phyloP scores from a whole-genome alignment of 35 echinoderm and acorn worm genomes.

The Antedon bifida region DNA sequence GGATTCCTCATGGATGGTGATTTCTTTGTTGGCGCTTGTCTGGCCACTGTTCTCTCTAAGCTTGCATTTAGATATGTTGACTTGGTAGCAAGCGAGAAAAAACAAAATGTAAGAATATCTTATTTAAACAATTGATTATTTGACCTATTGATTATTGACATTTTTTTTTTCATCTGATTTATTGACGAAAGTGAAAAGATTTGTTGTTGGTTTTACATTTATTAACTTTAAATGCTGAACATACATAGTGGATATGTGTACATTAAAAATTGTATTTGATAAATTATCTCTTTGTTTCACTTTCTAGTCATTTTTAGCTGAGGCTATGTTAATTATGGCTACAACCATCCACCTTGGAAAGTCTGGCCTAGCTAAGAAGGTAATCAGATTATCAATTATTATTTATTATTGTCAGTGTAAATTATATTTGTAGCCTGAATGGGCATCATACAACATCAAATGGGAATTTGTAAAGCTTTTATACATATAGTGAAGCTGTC shows the following conservation, averaged over 20 bases:
- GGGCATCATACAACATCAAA: too few species aligned
- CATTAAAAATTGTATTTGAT: too few species aligned
- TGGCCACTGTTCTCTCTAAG: slow-evolving; percentile 88
- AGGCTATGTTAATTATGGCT: slow-evolving; percentile 93
- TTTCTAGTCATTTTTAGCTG: slow-evolving; percentile 78
- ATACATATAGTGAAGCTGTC: too few species aligned
- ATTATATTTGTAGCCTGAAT: too few species aligned
- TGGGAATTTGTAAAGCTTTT: too few species aligned
- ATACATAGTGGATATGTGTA: too few species aligned
- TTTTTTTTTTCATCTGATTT: too few species aligned
- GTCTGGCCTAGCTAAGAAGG: slow-evolving; percentile 85
- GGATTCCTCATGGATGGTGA: slow-evolving; percentile 88
- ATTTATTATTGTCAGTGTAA: not conserved
- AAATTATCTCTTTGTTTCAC: not conserved
- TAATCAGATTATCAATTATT: slow-evolving; percentile 6
- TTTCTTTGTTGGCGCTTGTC: slow-evolving; percentile 84
- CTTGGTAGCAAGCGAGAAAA: slow-evolving; percentile 43
- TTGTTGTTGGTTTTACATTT: too few species aligned
- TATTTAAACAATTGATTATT: not conserved
- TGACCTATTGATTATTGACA: not conserved
- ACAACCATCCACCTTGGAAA: slow-evolving; percentile 79
- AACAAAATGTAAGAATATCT: slow-evolving; percentile 69
- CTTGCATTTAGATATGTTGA: slow-evolving; percentile 77
- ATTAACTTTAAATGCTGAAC: too few species aligned
- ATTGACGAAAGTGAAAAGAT: too few species aligned